Percentiles rank a stretch among this genome's conserved stretches.
phyloP scores from a whole-genome alignment of 2,113 vertebrate species.

The Syrrhaptes paradoxus region DNA sequence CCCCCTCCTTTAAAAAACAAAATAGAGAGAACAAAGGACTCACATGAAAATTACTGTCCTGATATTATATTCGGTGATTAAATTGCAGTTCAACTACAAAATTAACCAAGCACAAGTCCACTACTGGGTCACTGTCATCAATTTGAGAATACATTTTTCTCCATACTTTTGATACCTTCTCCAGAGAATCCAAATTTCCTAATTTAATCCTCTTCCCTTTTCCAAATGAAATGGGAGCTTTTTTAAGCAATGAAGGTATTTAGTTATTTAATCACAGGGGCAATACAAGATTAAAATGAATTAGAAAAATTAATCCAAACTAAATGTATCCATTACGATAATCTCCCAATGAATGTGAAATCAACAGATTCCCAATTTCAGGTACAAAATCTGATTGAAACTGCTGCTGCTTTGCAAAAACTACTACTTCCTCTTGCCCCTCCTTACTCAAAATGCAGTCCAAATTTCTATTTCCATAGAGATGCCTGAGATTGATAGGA shows the following conservation, averaged over 20 bases:
- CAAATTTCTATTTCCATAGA: background rate
- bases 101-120: background rate
- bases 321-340: background rate
- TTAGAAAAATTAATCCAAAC: background rate
- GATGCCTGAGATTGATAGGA: background rate
- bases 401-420: background rate
- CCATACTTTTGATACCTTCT: background rate
- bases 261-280: background rate
- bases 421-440: background rate
- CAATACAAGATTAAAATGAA: background rate
- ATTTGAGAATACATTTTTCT: background rate
- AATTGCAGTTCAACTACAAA: background rate
- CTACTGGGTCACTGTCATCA: background rate
- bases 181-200: background rate
- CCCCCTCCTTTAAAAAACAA: background rate
- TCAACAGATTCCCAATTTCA: constrained; percentile 2
- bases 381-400: background rate
- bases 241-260: background rate
- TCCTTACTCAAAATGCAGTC: background rate
- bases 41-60: background rate
- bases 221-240: background rate
- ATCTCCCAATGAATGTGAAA: background rate
- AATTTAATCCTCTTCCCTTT: background rate
- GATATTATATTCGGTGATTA: background rate
- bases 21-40: background rate